phyloP scores from a whole-genome alignment of 2,888 invertebrate genomes.

The Dascillus cervinus region DNA sequence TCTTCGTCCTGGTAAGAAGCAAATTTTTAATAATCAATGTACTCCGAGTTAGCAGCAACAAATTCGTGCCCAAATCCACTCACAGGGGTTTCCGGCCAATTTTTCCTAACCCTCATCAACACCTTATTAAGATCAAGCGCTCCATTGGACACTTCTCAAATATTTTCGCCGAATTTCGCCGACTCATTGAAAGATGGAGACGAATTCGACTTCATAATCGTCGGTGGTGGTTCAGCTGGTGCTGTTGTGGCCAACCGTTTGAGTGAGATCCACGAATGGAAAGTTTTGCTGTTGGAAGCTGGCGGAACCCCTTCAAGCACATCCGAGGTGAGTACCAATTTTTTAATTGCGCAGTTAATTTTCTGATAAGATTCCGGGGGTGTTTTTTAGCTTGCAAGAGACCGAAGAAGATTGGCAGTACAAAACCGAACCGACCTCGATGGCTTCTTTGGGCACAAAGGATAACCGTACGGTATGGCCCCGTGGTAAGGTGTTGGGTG shows the following conservation, averaged over 20 bases:
- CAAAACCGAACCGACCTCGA: slow-evolving; percentile 41
- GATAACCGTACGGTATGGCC: slow-evolving; percentile 46
- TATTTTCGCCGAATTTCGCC: too few relatives aligned
- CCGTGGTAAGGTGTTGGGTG: slow-evolving; percentile 58
- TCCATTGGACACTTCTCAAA: too few relatives aligned
- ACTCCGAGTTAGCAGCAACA: too few relatives aligned
- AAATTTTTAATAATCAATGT: too few relatives aligned
- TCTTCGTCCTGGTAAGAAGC: too few relatives aligned
- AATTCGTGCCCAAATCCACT: too few relatives aligned
- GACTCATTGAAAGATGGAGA: slow-evolving; percentile 20
- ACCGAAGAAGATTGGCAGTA: slow-evolving; percentile 38
- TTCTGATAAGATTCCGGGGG: slow-evolving; percentile 38
- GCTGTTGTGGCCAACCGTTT: slow-evolving; percentile 46
- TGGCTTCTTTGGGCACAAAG: slow-evolving; percentile 34
- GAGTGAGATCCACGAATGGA: slow-evolving; percentile 42
- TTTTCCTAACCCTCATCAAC: slow-evolving; percentile 48
- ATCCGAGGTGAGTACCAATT: slow-evolving; percentile 34
- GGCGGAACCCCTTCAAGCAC: slow-evolving; percentile 43
- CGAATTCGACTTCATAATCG: slow-evolving; percentile 46
- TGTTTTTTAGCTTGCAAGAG: slow-evolving; percentile 30
- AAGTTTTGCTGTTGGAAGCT: slow-evolving; percentile 47
- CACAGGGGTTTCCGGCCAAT: slow-evolving; percentile 40
- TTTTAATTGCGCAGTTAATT: slow-evolving; percentile 11
- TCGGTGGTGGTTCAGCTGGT: slow-evolving; percentile 49
- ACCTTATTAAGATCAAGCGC: too few relatives aligned